Conservation (phyloP, 2,113 vertebrate species). For the Hyperopisus bebe region DNA sequence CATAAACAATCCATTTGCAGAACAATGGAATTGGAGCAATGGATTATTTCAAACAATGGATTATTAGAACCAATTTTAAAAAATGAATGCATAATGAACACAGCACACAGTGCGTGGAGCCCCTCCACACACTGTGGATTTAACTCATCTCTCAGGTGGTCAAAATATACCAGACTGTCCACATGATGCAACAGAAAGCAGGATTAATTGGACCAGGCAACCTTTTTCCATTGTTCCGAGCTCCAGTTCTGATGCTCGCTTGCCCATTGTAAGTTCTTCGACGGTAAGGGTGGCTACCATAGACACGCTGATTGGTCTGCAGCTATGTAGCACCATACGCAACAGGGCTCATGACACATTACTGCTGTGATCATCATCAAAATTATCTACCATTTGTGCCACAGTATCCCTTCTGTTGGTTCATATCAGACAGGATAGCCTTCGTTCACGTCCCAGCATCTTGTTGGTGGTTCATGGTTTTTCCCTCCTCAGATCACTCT, state of each 20-base stretch:
- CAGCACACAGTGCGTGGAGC: neutral
- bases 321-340: neutral
- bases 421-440: neutral
- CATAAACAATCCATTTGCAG: neutral
- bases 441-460: neutral
- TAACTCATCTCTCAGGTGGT: neutral
- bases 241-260: neutral
- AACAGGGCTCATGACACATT: neutral
- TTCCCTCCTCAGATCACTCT: neutral
- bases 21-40: neutral
- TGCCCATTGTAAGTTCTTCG: neutral
- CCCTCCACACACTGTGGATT: neutral
- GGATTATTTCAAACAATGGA: neutral
- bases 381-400: neutral
- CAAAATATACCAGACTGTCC: neutral
- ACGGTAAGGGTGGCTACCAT: neutral
- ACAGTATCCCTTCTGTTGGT: neutral
- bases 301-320: neutral
- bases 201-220: neutral
- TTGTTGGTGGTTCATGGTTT: neutral
- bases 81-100: neutral
- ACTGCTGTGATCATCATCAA: neutral
- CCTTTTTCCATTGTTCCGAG: neutral
- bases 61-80: neutral
- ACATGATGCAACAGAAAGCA: neutral